These are phyloP conservation scores for Hyppa rectilinea DNA, from an alignment of 2,888 invertebrate species.

Conservation along the genomic window DNA sequence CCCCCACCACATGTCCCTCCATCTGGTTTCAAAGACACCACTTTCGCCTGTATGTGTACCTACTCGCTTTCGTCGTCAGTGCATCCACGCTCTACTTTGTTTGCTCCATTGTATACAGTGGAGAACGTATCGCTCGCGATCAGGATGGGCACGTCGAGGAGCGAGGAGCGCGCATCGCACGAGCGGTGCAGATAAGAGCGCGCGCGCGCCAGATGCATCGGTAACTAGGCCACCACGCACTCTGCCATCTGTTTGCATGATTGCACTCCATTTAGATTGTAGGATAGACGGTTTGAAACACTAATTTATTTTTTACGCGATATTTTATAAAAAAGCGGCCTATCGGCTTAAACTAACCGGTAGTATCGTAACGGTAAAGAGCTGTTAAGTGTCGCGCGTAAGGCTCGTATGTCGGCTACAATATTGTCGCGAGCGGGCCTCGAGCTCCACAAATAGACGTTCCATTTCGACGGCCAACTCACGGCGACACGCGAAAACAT, in stretches of 20 bases:
- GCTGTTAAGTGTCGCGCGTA: constrained; percentile 78
- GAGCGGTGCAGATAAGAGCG: constrained; percentile 76
- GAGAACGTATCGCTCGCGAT: constrained; percentile 59
- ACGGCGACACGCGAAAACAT: constrained; percentile 87
- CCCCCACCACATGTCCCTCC: constrained; percentile 77
- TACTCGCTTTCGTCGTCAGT: constrained; percentile 84
- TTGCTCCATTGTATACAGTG: constrained; percentile 43
- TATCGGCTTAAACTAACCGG: constrained; percentile 67
- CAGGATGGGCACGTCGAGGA: constrained; percentile 64
- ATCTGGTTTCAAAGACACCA: constrained; percentile 85
- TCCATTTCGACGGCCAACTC: constrained; percentile 88
- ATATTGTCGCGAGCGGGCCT: constrained; percentile 89
- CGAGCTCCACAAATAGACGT: constrained; percentile 89
- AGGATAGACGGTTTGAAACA: constrained; percentile 35
- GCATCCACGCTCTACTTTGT: constrained; percentile 77
- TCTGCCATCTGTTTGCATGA: constrained; percentile 82
- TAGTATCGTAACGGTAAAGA: constrained; percentile 69
- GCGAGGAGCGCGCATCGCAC: constrained; percentile 67
- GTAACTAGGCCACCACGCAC: constrained; percentile 85
- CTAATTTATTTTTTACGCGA: constrained; percentile 35
- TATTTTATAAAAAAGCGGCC: constrained; percentile 36
- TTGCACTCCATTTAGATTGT: constrained; percentile 74
- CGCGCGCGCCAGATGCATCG: constrained; percentile 83
- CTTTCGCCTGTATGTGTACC: constrained; percentile 84
- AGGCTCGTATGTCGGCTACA: constrained; percentile 83